A percentile compares a stretch with the other conserved stretches of the same genome.
phyloP scores from a whole-genome alignment of 2,888 invertebrate species.

The Sinohyriopsis cumingii region DNA sequence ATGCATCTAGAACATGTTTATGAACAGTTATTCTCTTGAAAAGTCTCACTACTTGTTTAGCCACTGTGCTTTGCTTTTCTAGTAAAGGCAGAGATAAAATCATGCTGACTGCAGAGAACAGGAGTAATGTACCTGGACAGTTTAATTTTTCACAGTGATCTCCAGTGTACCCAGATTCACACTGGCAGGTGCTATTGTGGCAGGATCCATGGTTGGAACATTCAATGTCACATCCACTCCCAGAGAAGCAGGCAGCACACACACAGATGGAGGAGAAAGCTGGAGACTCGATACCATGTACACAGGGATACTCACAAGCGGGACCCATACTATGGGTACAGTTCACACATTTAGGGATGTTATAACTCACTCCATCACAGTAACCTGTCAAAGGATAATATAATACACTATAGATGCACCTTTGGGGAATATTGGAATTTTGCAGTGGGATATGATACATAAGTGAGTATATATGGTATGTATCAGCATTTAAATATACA shows the following conservation, averaged over 20 bases:
- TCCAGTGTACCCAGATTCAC: conserved; percentile 51
- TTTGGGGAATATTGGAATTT: neutral
- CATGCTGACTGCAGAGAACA: too few relatives aligned
- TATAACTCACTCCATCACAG: conserved; percentile 43
- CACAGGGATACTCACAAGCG: conserved; percentile 49
- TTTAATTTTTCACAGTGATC: conserved; percentile 44
- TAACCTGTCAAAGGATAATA: conserved; percentile 26
- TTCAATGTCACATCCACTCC: conserved; percentile 40
- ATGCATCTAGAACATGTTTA: too few relatives aligned
- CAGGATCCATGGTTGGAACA: conserved; percentile 50
- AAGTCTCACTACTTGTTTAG: too few relatives aligned
- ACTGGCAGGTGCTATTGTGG: conserved; percentile 30
- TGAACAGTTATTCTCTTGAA: too few relatives aligned
- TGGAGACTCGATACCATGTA: conserved; percentile 49
- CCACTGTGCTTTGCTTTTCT: too few relatives aligned
- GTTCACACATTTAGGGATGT: conserved; percentile 48
- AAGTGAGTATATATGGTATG: too few relatives aligned
- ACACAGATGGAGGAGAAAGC: conserved; percentile 38
- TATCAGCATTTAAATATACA: too few relatives aligned
- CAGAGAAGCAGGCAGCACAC: conserved; percentile 54
- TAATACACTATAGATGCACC: neutral
- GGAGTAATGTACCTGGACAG: conserved; percentile 50
- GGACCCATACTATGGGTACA: conserved; percentile 52
- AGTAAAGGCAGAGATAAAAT: too few relatives aligned
- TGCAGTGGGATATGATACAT: too few relatives aligned